These are phyloP conservation scores for Dysmachus trigonus DNA, from an alignment of 2,888 invertebrate genomes.

Conservation along the genomic window DNA sequence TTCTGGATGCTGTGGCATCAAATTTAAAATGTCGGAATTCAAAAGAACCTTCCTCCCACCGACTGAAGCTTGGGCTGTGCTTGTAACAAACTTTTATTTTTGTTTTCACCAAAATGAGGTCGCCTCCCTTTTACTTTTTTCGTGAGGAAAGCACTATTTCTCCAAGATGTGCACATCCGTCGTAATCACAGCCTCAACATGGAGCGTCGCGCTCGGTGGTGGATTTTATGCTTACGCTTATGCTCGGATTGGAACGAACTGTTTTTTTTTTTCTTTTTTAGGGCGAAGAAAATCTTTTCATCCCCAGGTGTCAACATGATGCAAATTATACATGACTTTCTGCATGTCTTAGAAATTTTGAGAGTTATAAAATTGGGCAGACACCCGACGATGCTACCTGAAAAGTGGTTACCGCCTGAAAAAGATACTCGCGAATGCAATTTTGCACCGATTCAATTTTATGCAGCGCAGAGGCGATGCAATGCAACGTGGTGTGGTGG, in stretches of 20 bases:
- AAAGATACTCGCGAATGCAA: background rate
- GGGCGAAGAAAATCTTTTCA: background rate
- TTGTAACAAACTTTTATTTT: slow-evolving; percentile 10
- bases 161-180: background rate
- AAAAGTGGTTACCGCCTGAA: background rate
- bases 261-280: background rate
- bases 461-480: background rate
- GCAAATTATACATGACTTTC: slow-evolving; percentile 8
- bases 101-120: background rate
- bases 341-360: background rate
- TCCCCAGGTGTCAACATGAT: slow-evolving; percentile 23
- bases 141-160: background rate
- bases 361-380: background rate
- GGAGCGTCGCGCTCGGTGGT: background rate
- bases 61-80: background rate
- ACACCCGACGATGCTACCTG: background rate
- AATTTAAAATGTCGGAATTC: slow-evolving; percentile 31
- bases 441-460: background rate
- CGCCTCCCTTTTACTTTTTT: background rate
- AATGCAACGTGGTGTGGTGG: too few relatives aligned
- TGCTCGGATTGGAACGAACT: background rate
- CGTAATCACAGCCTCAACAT: background rate
- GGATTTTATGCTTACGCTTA: background rate
- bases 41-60: slow-evolving; percentile 4
- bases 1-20: too few relatives aligned